phyloP scores from a whole-genome alignment of 2,113 vertebrate genomes.

The Nymphicus hollandicus region DNA sequence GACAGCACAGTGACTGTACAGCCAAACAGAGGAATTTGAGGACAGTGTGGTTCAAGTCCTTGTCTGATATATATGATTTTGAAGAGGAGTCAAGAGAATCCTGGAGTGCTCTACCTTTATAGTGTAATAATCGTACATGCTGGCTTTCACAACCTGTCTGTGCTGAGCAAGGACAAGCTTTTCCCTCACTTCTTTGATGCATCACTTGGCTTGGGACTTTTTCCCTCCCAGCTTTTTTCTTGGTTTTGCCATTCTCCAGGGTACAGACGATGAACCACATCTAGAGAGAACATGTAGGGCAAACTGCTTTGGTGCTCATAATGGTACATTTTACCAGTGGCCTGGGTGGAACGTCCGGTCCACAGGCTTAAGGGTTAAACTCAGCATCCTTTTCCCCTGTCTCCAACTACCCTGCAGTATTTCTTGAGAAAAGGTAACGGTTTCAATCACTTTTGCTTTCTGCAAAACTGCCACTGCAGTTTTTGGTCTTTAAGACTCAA shows the following conservation, averaged over 20 bases:
- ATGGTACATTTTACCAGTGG: neutral
- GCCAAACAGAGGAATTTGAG: neutral
- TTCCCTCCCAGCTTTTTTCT: neutral
- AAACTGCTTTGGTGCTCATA: neutral
- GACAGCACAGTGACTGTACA: neutral
- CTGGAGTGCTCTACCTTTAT: neutral
- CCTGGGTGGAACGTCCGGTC: neutral
- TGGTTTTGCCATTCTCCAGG: neutral
- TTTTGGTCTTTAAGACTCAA: neutral
- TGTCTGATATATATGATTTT: neutral
- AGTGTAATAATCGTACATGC: neutral
- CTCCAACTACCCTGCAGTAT: neutral
- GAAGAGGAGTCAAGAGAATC: neutral
- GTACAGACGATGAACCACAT: neutral
- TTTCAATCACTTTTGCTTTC: neutral
- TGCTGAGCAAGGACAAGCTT: neutral
- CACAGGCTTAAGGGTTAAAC: neutral
- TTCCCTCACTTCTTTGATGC: neutral
- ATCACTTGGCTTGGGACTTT: neutral
- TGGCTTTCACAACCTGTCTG: neutral
- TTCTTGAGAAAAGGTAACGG: neutral
- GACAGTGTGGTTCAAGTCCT: neutral
- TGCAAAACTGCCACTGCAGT: neutral
- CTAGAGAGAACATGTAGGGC: neutral
- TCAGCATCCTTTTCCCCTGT: neutral